phyloP scores from a whole-genome alignment of 2,888 invertebrate genomes.

The Metallyticus violacea region DNA sequence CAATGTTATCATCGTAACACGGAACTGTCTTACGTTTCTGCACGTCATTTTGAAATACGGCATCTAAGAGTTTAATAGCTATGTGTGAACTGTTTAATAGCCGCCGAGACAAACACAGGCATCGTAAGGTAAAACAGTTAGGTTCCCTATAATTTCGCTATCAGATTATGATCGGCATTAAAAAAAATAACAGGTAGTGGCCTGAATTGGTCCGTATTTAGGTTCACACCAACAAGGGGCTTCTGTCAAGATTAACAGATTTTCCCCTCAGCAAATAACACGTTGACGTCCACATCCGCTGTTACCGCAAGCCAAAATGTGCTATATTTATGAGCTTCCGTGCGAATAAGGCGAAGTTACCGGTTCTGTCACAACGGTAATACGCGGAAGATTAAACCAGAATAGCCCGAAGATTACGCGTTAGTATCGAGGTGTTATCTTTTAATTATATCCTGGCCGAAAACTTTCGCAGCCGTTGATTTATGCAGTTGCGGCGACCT shows the following conservation, averaged over 20 bases:
- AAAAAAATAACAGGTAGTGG: no score
- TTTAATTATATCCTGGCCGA: not conserved
- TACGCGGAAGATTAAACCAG: not conserved
- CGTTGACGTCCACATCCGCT: not conserved
- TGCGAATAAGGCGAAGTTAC: not conserved
- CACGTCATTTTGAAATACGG: not conserved
- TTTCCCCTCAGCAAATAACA: not conserved
- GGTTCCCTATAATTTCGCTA: no score
- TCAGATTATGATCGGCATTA: no score
- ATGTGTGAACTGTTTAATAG: not conserved
- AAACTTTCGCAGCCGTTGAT: no score
- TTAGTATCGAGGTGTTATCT: not conserved
- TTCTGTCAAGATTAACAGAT: no score
- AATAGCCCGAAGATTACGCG: not conserved
- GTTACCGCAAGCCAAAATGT: not conserved
- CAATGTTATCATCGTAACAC: not conserved
- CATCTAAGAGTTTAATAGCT: not conserved
- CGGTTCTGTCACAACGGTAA: not conserved
- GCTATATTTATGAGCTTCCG: no score
- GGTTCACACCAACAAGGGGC: no score
- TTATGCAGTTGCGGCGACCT: no score
- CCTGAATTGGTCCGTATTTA: no score
- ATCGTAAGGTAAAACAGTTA: not conserved
- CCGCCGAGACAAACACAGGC: no score
- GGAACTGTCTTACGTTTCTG: not conserved